These are phyloP conservation scores for Vesta saturnalis DNA, from an alignment of 2,888 invertebrate genomes.

Conservation along the genomic window DNA sequence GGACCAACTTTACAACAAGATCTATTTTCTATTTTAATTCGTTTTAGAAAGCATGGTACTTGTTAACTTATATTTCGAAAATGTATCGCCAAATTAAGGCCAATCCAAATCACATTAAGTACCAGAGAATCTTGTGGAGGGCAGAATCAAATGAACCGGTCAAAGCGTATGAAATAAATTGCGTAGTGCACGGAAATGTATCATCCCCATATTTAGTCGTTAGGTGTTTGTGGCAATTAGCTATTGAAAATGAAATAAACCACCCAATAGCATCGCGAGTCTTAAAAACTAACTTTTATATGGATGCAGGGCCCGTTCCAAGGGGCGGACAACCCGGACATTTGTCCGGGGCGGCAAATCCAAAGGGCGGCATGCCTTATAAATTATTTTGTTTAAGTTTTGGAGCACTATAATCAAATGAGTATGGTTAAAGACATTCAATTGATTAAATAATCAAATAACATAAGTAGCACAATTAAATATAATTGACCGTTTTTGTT, in stretches of 20 bases:
- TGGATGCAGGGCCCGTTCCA: no score
- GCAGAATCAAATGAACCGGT: slow-evolving; percentile 16
- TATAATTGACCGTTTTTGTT: no score
- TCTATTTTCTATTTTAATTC: slow-evolving; percentile 25
- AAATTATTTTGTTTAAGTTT: no score
- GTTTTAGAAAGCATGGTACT: slow-evolving; percentile 11
- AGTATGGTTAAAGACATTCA: no score
- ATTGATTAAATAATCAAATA: no score
- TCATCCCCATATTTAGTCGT: slow-evolving; percentile 40
- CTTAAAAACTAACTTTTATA: slow-evolving; percentile 40
- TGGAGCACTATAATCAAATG: no score
- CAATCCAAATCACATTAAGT: neutral
- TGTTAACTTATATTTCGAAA: slow-evolving; percentile 20
- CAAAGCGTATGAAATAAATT: slow-evolving; percentile 33
- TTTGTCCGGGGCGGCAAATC: no score
- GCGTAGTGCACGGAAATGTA: slow-evolving; percentile 43
- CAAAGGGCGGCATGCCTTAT: no score
- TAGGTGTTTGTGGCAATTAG: slow-evolving; percentile 32
- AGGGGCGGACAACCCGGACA: no score
- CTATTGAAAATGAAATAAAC: slow-evolving; percentile 17
- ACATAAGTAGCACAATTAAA: no score
- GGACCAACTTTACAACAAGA: slow-evolving; percentile 33
- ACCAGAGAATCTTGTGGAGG: slow-evolving; percentile 24
- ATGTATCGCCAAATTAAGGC: slow-evolving; percentile 26
- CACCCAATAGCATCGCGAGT: slow-evolving; percentile 28